Evolutionary conservation across 2,888 invertebrate species (phyloP), one percentile per base, ranked within the genome.

Genomic region (Microchrysa polita): DNA sequence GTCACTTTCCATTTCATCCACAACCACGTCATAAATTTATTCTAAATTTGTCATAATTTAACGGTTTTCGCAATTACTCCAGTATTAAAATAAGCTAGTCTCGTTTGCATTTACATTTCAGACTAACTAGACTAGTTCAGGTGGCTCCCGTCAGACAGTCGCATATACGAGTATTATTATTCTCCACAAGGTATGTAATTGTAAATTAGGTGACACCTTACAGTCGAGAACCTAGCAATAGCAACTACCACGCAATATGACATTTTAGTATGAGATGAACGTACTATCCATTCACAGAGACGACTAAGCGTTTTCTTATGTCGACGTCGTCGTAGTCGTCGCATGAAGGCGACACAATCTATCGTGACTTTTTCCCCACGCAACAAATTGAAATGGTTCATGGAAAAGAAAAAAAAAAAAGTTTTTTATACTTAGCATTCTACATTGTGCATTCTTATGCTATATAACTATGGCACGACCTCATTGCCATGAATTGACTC

Each of bases 221-320:
- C 16, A n/a, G n/a, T n/a, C n/a, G n/a, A n/a, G n/a, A n/a, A n/a
- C n/a, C n/a, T n/a, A n/a, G n/a, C n/a, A n/a, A n/a, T n/a, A n/a
- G n/a, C n/a, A n/a, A n/a, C n/a, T n/a, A n/a, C n/a, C n/a, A n/a
- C 48, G 48, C 4, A 4, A 5, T 48, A 4, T 48, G 12, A 10
- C 48, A 2, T 5, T 48, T 48, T 48, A 2, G 48, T 48, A 34
- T 34, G 27, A 7, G 27, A 34, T 34, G 27, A 34, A 34, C 16
- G 48, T n/a, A 48, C 10, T 10, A n/a, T 12, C 48, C 48, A 48
- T n/a, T n/a, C n/a, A n/a, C n/a, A n/a, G 48, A 48, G 48, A 2
- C 48, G 42, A 42, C 42, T 48, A 48, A 48, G 48, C 48, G 48
- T 12, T 48, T 48, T 48, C 48, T 48, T 4, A 63, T 63, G 61